A percentile compares a stretch with the other conserved stretches of the same genome.
Conservation (phyloP, 2,113 vertebrate genomes). For the Oreamnos americanus region DNA sequence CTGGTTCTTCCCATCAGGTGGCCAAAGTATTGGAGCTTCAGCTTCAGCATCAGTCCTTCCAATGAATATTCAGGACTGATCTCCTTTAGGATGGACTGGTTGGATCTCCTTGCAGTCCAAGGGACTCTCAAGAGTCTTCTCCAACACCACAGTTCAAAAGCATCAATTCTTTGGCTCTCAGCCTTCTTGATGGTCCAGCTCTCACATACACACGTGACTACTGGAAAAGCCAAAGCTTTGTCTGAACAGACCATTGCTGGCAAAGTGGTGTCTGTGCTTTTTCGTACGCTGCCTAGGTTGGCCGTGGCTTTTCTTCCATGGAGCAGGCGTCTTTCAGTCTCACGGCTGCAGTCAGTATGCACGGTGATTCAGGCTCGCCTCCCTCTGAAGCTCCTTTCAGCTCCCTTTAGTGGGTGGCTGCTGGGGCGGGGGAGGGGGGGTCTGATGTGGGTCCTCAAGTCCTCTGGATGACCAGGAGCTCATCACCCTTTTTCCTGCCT, state of each 20-base stretch:
- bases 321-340: fast-evolving
- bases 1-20: neutral
- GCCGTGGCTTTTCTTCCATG: neutral
- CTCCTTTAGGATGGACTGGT: neutral
- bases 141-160: neutral
- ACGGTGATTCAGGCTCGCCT: fast-evolving
- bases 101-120: neutral
- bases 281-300: fast-evolving
- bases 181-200: neutral
- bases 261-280: neutral
- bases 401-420: neutral
- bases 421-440: fast-evolving
- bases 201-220: neutral
- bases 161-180: neutral
- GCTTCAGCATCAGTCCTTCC: neutral
- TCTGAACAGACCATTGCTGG: neutral
- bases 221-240: neutral
- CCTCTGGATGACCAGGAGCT: fast-evolving
- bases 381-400: neutral
- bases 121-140: neutral
- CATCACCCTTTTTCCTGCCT: neutral
- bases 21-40: neutral
- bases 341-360: neutral
- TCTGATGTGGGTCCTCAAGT: no score
- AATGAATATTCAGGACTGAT: neutral